Conservation (phyloP, 2,888 invertebrate species). For the Caradrina kadenii region DNA sequence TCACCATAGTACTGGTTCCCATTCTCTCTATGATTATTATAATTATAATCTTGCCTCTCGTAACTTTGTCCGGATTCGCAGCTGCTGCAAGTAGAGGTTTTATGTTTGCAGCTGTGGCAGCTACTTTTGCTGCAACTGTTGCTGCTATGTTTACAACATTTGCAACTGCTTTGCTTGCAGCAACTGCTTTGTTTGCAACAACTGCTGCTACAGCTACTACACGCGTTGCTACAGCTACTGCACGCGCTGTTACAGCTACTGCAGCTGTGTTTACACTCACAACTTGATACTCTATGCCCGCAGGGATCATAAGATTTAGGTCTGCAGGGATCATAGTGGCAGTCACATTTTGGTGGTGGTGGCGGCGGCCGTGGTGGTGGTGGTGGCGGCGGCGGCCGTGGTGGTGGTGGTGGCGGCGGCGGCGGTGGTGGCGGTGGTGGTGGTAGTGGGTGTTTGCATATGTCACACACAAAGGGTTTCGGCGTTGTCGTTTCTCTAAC, state of each 20-base stretch:
- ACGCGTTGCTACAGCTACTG: not conserved
- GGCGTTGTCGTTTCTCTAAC: constrained; percentile 1
- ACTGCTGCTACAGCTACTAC: not conserved
- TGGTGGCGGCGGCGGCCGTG: not conserved
- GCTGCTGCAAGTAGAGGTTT: not conserved
- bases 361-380: not conserved
- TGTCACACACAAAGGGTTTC: constrained; percentile 6
- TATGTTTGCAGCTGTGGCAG: constrained; percentile 8
- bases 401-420: not conserved
- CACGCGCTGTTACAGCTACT: constrained; percentile 6
- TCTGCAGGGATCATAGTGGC: constrained; percentile 4
- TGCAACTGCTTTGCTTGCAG: constrained; percentile 3
- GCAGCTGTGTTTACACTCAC: constrained; percentile 17
- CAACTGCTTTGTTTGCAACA: not conserved
- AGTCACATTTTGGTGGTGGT: not conserved
- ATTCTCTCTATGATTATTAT: not conserved
- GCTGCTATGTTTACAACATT: not conserved
- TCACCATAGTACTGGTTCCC: not conserved
- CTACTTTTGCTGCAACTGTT: not conserved
- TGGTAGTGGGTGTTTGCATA: not conserved
- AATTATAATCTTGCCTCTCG: not conserved
- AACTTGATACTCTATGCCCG: not conserved
- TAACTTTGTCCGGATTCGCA: not conserved
- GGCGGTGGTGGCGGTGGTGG: constrained; percentile 5
- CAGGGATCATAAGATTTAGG: constrained; percentile 9